phyloP scores from a whole-genome alignment of 2,888 invertebrate species.

The Cataglyphis altisquamis region DNA sequence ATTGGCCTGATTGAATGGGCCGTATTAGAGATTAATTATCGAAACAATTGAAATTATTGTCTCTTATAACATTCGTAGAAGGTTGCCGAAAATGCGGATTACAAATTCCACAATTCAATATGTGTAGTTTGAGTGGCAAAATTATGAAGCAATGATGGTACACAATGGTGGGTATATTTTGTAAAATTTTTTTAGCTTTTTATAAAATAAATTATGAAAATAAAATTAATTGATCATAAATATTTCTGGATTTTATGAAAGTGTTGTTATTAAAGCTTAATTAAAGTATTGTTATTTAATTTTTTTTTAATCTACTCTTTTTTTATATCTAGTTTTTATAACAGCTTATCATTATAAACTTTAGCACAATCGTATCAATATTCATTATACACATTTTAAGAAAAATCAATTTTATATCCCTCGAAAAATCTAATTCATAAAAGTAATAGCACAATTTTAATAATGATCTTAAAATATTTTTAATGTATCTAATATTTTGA shows the following conservation, averaged over 20 bases:
- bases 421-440: not conserved
- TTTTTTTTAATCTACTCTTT: not conserved
- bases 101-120: not conserved
- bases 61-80: not conserved
- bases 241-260: not conserved
- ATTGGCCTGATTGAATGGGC: slow-evolving; percentile 8
- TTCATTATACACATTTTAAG: not conserved
- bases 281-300: not conserved
- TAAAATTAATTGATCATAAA: not conserved
- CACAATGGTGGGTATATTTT: not conserved
- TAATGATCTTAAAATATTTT: not conserved
- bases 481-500: not conserved
- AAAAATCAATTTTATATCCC: not conserved
- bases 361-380: not conserved
- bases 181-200: not conserved
- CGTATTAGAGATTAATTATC: slow-evolving; percentile 22
- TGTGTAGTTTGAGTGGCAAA: not conserved
- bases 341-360: not conserved
- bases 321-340: not conserved
- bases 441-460: not conserved
- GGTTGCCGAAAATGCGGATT: not conserved
- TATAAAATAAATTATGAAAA: not conserved
- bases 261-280: not conserved
- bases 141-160: not conserved
- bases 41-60: not conserved